These are phyloP conservation scores for Isurus oxyrinchus DNA, from an alignment of 2,113 vertebrate genomes.

Conservation along the genomic window DNA sequence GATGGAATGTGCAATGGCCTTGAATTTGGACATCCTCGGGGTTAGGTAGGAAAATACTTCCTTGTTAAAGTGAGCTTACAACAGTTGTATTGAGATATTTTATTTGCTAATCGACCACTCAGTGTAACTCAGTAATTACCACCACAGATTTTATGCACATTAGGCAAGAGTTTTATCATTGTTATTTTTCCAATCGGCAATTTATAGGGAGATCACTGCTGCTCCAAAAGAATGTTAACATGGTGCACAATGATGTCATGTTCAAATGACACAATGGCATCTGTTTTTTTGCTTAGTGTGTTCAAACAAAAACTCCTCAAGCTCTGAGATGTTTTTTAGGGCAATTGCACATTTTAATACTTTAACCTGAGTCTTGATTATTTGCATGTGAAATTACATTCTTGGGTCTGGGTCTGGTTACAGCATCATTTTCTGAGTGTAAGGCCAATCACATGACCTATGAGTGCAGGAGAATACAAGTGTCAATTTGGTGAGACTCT, in stretches of 20 bases:
- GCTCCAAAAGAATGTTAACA: not conserved
- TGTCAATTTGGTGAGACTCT: too few relatives aligned
- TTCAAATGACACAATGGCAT: not conserved
- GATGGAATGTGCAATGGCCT: conserved; percentile 58
- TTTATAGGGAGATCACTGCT: not conserved
- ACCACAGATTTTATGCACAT: not conserved
- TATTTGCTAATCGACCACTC: not conserved
- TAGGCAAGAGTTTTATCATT: not conserved
- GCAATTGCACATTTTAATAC: not conserved
- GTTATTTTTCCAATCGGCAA: not conserved
- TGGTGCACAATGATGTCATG: not conserved
- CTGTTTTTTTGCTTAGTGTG: not conserved
- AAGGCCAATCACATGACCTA: too few relatives aligned
- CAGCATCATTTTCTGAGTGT: not conserved
- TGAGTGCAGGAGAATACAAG: too few relatives aligned
- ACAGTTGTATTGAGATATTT: not conserved
- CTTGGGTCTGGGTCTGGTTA: not conserved
- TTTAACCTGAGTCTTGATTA: not conserved
- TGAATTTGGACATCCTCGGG: conserved; percentile 59
- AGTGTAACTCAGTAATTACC: too few relatives aligned
- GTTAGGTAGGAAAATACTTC: conserved; percentile 51
- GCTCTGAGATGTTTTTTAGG: not conserved
- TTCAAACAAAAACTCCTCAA: not conserved
- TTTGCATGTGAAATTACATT: not conserved
- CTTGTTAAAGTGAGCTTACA: not conserved